A percentile compares a stretch with the other conserved stretches of the same genome.
These are phyloP conservation scores for Phoeniculus purpureus DNA, from an alignment of 2,797 vertebrate genomes.

Conservation along the genomic window DNA sequence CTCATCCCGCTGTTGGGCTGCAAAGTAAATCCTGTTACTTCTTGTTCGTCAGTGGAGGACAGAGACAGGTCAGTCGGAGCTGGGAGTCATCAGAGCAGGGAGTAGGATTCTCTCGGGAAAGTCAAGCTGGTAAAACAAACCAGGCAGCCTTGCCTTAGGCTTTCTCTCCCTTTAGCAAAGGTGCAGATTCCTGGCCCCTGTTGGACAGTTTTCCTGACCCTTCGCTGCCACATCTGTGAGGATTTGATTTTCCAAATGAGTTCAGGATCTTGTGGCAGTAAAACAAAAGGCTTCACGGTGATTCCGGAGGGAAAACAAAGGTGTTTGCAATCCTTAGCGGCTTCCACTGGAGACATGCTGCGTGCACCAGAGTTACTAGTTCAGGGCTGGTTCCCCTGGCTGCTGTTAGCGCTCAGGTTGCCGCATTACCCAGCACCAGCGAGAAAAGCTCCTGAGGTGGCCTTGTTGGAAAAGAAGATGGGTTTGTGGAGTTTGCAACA, in stretches of 20 bases:
- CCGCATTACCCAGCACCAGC: neutral
- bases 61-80: neutral
- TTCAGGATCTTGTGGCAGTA: neutral
- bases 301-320: slow-evolving; percentile 7
- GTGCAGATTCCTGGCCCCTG: neutral
- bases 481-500: neutral
- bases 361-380: slow-evolving; percentile 63
- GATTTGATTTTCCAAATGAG: neutral
- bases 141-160: too few species aligned
- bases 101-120: neutral
- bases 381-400: neutral
- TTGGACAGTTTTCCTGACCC: neutral
- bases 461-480: neutral
- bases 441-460: neutral
- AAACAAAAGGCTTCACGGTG: neutral
- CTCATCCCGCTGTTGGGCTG: accelerated
- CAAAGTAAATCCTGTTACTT: neutral
- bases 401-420: neutral
- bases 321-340: neutral
- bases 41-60: neutral
- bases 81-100: neutral
- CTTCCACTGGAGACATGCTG: neutral
- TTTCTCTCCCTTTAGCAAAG: neutral
- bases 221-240: neutral
- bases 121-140: neutral